phyloP scores from a whole-genome alignment of 2,797 vertebrate genomes.

The Takifugu rubripes region DNA sequence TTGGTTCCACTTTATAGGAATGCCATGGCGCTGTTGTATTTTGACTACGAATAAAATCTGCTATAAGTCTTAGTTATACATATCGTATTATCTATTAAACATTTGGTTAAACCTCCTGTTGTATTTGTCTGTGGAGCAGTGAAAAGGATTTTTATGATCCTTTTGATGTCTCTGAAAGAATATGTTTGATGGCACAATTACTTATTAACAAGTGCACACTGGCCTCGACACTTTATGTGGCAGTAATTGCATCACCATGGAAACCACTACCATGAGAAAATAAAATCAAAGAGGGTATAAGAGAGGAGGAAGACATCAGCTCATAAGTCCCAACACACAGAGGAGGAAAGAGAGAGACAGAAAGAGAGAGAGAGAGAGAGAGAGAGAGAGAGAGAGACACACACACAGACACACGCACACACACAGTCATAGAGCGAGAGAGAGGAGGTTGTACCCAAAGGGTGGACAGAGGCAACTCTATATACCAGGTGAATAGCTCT shows the following conservation, averaged over 20 bases:
- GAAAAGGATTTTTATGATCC: slow-evolving; percentile 37
- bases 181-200: slow-evolving; percentile 54
- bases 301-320: slow-evolving; percentile 23
- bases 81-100: slow-evolving; percentile 48
- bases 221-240: slow-evolving; percentile 61
- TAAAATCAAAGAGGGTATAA: slow-evolving; percentile 46
- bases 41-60: slow-evolving; percentile 29
- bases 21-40: slow-evolving; percentile 35
- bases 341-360: slow-evolving; percentile 2
- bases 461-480: slow-evolving; percentile 23
- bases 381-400: not conserved
- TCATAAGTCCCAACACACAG: slow-evolving; percentile 9
- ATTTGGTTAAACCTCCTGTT: slow-evolving; percentile 35
- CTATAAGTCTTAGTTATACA: slow-evolving; percentile 31
- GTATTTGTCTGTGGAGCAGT: slow-evolving; percentile 32
- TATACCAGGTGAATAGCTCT: slow-evolving; percentile 38
- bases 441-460: not conserved
- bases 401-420: too few species aligned
- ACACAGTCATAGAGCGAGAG: not conserved
- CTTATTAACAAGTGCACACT: slow-evolving; percentile 31
- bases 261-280: slow-evolving; percentile 66
- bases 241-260: slow-evolving; percentile 72
- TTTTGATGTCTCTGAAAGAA: slow-evolving; percentile 54
- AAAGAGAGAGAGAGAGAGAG: not conserved
- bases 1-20: slow-evolving; percentile 24